Evolutionary conservation across 2,113 vertebrate genomes (phyloP), one percentile per base, ranked within the genome.

Genomic region (Corvus hawaiiensis): DNA sequence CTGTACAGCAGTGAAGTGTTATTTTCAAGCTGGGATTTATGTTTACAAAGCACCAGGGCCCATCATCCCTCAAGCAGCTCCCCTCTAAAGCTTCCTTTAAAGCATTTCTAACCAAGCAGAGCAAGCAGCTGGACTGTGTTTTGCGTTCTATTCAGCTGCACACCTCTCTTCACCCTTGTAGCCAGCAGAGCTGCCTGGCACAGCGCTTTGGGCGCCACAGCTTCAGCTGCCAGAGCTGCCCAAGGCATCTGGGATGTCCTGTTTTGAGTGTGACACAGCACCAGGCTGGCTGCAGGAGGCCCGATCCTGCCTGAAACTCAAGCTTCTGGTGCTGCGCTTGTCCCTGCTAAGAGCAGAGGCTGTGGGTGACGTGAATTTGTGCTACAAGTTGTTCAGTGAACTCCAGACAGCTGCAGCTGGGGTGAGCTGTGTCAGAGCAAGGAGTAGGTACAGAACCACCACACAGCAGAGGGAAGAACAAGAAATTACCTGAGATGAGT

Each of bases 201-300:
- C 41, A 35, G 41, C 26, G 15, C 33, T 68, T 62, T 33, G 41
- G 23, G 5, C 78, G 63, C 58, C 35, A 20, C 23, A 33, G 54
- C 33, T 55, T 51, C 67, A 67, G 72, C 54, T 37, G 23, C 71
- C 54, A 67, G 58, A 76, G 68, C 52, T 35, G 10, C 3, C 26
- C 11, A 16, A 46, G 46, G 46, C 4, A 1, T 28, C 41, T 73
- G 63, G 44, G 86, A 61, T 7, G 28, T 63, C 52, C 30, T 27
- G 13, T 17, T 46, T 3, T 1, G 11, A 56, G 51, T 7, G n/a
- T 0, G 1, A 24, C 7, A 58, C 41, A 55, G 68, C 51, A 77
- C 3, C 32, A 37, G 48, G 35, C 58, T 43, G 71, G 43, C 75
- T 79, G 72, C 49, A 56, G 44, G 69, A 93, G 46, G 32, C 28